phyloP scores from a whole-genome alignment of 2,888 invertebrate species.

The Eumerus sabulonum region DNA sequence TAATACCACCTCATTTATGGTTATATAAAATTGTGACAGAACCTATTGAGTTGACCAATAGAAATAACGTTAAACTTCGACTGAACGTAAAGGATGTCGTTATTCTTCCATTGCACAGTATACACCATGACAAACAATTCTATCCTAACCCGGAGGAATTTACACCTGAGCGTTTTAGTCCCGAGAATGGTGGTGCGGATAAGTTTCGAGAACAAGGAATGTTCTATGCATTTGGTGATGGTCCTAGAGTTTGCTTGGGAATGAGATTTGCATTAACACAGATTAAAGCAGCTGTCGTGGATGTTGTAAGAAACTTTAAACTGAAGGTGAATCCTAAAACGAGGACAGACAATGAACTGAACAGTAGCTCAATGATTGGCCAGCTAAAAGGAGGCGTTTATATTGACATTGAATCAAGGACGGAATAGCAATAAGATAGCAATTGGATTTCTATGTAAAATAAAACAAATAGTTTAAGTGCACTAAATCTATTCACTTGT shows the following conservation, averaged over 20 bases:
- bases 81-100: conserved; percentile 72
- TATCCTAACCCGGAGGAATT: conserved; percentile 74
- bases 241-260: conserved; percentile 77
- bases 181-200: conserved; percentile 73
- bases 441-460: too few species aligned
- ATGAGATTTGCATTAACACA: conserved; percentile 74
- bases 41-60: conserved; percentile 71
- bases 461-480: too few species aligned
- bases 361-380: neutral
- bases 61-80: conserved; percentile 69
- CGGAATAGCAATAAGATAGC: too few species aligned
- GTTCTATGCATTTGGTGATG: conserved; percentile 77
- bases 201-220: conserved; percentile 74
- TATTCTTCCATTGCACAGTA: conserved; percentile 74
- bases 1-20: neutral
- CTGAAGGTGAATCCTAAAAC: conserved; percentile 54
- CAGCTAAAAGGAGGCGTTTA: neutral
- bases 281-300: conserved; percentile 74
- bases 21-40: conserved; percentile 73
- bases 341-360: neutral
- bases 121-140: conserved; percentile 75
- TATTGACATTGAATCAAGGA: neutral
- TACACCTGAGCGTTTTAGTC: conserved; percentile 76
- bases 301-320: conserved; percentile 72
- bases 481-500: too few species aligned